phyloP scores from a whole-genome alignment of 2,113 vertebrate species.

The Odontophorus gujanensis region DNA sequence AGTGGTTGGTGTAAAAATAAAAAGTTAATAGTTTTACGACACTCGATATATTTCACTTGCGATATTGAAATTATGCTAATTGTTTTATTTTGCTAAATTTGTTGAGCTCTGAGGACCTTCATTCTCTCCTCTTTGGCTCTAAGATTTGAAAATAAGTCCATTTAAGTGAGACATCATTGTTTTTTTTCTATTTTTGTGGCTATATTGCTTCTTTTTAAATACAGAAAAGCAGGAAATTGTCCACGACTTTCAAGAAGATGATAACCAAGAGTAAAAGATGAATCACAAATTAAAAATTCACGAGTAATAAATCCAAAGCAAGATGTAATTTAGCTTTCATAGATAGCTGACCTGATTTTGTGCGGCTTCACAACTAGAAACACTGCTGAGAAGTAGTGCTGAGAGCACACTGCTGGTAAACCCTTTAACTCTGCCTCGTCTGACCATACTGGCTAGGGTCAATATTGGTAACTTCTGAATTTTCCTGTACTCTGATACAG shows the following conservation, averaged over 20 bases:
- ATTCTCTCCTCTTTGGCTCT: not conserved
- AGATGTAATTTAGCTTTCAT: not conserved
- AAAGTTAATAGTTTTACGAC: not conserved
- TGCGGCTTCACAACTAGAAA: not conserved
- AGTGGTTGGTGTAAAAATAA: not conserved
- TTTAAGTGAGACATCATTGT: not conserved
- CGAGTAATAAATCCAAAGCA: not conserved
- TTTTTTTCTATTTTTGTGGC: not conserved
- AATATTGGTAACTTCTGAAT: not conserved
- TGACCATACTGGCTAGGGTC: not conserved
- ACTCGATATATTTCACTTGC: too few species aligned
- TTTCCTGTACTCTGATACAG: not conserved
- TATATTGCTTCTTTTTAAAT: not conserved
- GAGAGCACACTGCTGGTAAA: rapidly evolving
- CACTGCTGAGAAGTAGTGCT: not conserved
- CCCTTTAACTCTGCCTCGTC: not conserved
- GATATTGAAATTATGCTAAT: not conserved
- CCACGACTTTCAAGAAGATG: not conserved
- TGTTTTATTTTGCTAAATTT: constrained; percentile 16
- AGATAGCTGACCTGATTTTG: not conserved
- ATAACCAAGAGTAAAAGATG: not conserved
- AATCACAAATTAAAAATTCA: not conserved
- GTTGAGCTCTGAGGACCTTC: not conserved
- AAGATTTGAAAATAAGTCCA: not conserved
- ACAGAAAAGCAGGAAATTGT: not conserved